A percentile compares a stretch with the other conserved stretches of the same genome.
Evolutionary conservation across 2,113 vertebrate species (phyloP).

Genomic region (Connochaetes taurinus): DNA sequence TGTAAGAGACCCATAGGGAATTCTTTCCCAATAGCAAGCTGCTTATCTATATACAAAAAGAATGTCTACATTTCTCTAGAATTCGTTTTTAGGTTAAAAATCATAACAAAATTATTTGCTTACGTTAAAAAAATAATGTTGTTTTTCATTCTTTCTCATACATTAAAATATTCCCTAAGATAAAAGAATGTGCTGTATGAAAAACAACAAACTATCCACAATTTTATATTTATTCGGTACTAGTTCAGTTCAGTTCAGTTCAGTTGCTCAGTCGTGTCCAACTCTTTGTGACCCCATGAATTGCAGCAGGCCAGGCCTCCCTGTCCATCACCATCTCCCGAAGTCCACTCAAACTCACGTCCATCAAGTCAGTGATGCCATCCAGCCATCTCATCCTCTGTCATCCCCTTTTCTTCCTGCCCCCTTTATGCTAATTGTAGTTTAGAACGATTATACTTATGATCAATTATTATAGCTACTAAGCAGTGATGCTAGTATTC

Average conservation of each 20-base stretch:
- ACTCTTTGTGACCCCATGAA: too few relatives aligned
- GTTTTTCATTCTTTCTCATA: not conserved
- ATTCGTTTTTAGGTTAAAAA: not conserved
- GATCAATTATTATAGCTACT: not conserved
- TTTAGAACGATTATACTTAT: not conserved
- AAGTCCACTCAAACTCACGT: too few relatives aligned
- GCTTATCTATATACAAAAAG: not conserved
- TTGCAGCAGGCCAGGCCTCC: too few relatives aligned
- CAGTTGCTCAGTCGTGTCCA: rapidly evolving
- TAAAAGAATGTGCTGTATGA: not conserved
- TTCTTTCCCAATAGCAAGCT: not conserved
- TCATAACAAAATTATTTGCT: not conserved
- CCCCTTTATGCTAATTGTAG: not conserved
- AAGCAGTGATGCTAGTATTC: not conserved
- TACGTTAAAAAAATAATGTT: not conserved
- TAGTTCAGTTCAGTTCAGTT: not conserved
- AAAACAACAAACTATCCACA: not conserved
- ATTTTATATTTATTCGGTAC: not conserved
- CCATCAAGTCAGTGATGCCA: too few relatives aligned
- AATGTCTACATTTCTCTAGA: not conserved
- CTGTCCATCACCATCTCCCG: too few relatives aligned
- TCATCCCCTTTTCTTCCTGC: too few relatives aligned
- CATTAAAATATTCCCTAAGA: not conserved
- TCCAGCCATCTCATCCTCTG: too few relatives aligned
- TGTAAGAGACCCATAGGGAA: not conserved